Evolutionary conservation across 1,140 invertebrate species (phyloP), one percentile per base, ranked within the genome.

Genomic region (Polyergus mexicanus): DNA sequence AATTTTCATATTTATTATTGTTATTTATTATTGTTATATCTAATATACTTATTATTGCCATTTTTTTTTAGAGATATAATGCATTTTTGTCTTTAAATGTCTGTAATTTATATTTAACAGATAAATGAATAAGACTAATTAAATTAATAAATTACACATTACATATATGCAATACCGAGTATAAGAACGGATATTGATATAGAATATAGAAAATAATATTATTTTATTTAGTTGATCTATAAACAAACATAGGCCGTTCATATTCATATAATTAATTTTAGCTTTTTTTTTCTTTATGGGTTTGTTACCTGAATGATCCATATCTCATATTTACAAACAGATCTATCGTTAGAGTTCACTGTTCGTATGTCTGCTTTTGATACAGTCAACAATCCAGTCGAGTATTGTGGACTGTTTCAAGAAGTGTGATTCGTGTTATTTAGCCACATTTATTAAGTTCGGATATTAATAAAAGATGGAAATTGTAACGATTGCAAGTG

Each of bases 1-100:
- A 72, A 60, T 58, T 71, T 44, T 71, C 25, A 81, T 72, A 72
- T 56, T 3, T 35, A n/a, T 68, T 25, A 68, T 44, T 10, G 13
- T n/a, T 0, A 35, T 10, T 35, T 10, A 22, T n/a, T 0, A 35
- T 10, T 35, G 62, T 7, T 35, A 10, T 10, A n/a, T 41, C n/a
- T 38, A 47, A 19, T 41, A 35, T 3, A 32, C 13, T 38, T 25
- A 78, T 25, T 38, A 35, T 66, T 19, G 7, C 2, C 1, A 5
- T 47, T 25, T 41, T 7, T 41, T 7, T 19, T 5, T 35, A 66
- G 7, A 78, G 68, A 10, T 5, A 28, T 8, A 22, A 10, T 77
- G 1, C 16, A 51, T 28, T 47, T 22, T 1, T 25, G 1, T 16
- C 16, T 32, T 6, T 22, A 75, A 41, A 19, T 76, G 7, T 77